Evolutionary conservation across 2,797 vertebrate species (phyloP).

Genomic region (Lacerta bilineata): DNA sequence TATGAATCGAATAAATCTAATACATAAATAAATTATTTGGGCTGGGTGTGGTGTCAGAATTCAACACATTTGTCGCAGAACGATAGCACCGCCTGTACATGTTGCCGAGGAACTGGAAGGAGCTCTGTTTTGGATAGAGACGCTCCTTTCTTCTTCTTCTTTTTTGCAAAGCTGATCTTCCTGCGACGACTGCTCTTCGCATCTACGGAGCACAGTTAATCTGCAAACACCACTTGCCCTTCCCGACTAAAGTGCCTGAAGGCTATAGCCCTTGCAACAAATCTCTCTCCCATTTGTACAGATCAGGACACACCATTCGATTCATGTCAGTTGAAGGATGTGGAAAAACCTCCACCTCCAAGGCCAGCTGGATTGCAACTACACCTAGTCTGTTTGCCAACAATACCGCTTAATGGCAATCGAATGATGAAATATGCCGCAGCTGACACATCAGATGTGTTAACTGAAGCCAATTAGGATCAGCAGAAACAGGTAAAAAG

Average conservation of each 20-base stretch:
- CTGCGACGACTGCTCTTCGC: background rate
- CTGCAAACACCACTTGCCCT: too few relatives aligned
- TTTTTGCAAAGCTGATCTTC: background rate
- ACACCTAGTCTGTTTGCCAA: background rate
- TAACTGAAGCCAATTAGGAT: background rate
- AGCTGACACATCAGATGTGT: background rate
- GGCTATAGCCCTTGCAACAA: background rate
- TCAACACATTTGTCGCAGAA: background rate
- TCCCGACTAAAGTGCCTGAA: too few relatives aligned
- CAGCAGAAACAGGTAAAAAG: background rate
- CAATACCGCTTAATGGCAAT: background rate
- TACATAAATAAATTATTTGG: too few relatives aligned
- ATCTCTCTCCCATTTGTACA: background rate
- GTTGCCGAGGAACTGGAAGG: background rate
- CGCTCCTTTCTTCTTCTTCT: too few relatives aligned
- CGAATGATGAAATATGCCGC: background rate
- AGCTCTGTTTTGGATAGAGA: background rate
- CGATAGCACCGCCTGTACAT: background rate
- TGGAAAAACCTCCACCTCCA: background rate
- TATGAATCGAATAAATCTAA: too few relatives aligned
- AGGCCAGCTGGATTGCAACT: background rate
- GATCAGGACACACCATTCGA: background rate
- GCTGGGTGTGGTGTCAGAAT: background rate
- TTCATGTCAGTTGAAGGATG: background rate
- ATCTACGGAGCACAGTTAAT: background rate